Conservation (phyloP, 2,113 vertebrate genomes). For the Myocastor coypus region DNA sequence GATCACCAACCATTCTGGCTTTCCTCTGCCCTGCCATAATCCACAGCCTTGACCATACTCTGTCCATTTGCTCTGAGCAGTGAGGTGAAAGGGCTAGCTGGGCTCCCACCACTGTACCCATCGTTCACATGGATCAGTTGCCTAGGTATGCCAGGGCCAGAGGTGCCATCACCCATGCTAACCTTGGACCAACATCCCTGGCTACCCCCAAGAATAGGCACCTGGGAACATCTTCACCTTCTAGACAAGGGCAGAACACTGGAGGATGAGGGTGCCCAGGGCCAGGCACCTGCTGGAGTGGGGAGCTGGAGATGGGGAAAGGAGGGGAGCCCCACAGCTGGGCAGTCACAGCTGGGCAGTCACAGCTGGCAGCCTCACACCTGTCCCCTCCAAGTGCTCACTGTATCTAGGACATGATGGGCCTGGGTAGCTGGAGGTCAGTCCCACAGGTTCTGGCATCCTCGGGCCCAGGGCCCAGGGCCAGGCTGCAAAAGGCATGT, state of each 20-base stretch:
- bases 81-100: not conserved
- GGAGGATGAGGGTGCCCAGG: not conserved
- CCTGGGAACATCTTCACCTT: not conserved
- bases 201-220: not conserved
- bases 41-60: not conserved
- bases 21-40: not conserved
- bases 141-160: not conserved
- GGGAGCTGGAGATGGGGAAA: no score
- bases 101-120: not conserved
- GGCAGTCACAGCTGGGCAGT: not conserved
- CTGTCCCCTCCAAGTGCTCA: not conserved
- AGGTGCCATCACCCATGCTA: not conserved
- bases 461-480: not conserved
- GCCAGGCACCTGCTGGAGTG: not conserved
- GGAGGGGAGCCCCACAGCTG: not conserved
- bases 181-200: not conserved
- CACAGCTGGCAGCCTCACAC: not conserved
- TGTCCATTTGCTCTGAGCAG: not conserved
- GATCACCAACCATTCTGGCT: not conserved
- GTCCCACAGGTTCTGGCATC: not conserved
- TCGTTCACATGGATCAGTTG: no score
- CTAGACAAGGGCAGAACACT: not conserved
- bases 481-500: constrained; percentile 16
- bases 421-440: not conserved
- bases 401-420: not conserved